These are phyloP conservation scores for Smittia aterrima DNA, from an alignment of 2,888 invertebrate genomes.

Conservation along the genomic window DNA sequence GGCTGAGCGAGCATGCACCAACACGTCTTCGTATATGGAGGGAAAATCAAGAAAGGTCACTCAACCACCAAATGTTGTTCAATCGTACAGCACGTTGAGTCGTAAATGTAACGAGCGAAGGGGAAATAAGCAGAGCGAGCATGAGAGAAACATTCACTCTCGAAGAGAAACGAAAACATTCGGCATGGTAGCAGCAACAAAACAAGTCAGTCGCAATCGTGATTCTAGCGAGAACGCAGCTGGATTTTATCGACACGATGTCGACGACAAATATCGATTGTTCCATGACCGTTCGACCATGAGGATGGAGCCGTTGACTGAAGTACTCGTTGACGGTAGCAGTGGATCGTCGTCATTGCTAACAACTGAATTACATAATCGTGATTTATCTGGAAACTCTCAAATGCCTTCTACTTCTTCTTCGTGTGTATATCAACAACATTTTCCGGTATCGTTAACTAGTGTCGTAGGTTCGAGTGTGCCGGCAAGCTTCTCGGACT, in stretches of 20 bases:
- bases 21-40: neutral
- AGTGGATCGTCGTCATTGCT: neutral
- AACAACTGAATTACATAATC: neutral
- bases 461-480: neutral
- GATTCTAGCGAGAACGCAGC: conserved; percentile 30
- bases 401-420: conserved; percentile 33
- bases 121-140: conserved; percentile 22
- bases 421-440: neutral
- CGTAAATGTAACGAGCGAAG: conserved; percentile 4
- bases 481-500: neutral
- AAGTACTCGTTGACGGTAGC: neutral
- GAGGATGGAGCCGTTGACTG: neutral
- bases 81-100: neutral
- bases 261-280: conserved; percentile 15
- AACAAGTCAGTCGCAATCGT: conserved; percentile 30
- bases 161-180: neutral
- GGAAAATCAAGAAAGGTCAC: conserved; percentile 17
- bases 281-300: neutral
- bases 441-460: conserved; percentile 38
- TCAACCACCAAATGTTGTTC: conserved; percentile 12
- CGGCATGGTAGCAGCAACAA: neutral
- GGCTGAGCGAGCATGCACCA: conserved; percentile 6
- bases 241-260: neutral
- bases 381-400: conserved; percentile 10
- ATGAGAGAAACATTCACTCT: neutral